These are phyloP conservation scores for Manis pentadactyla DNA, from an alignment of 2,797 vertebrate species.

Conservation along the genomic window DNA sequence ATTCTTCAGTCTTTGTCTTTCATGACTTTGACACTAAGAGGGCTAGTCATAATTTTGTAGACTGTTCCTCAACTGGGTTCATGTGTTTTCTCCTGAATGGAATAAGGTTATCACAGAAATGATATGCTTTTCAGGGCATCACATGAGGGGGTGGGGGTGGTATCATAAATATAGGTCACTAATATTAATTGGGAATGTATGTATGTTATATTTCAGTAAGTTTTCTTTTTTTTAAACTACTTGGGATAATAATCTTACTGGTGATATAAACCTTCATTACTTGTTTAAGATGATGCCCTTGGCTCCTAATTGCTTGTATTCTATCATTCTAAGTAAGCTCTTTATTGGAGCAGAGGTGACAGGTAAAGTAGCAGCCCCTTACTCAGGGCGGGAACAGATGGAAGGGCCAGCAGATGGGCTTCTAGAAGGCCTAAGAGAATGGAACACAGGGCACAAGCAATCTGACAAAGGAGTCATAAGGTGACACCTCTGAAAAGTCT, in stretches of 20 bases:
- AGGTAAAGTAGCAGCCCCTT: neutral
- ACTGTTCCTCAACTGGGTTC: neutral
- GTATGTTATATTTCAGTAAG: too few relatives aligned
- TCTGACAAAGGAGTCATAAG: neutral
- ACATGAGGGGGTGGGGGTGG: too few relatives aligned
- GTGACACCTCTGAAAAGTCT: neutral
- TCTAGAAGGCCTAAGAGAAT: neutral
- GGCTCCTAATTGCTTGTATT: neutral
- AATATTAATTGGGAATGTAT: too few relatives aligned
- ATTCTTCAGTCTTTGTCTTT: neutral
- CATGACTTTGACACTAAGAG: neutral
- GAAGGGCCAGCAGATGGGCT: neutral
- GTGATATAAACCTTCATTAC: neutral
- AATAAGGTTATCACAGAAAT: neutral
- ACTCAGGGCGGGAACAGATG: neutral
- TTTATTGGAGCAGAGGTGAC: neutral
- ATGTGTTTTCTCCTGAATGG: neutral
- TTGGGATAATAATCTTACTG: neutral
- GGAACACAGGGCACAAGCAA: too few relatives aligned
- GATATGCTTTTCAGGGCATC: neutral
- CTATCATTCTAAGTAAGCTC: neutral
- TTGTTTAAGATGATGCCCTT: neutral
- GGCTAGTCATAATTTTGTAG: neutral
- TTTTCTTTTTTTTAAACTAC: too few relatives aligned
- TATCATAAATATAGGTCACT: too few relatives aligned